phyloP scores from a whole-genome alignment of 2,113 vertebrate species.

The Rhinogobius similis region DNA sequence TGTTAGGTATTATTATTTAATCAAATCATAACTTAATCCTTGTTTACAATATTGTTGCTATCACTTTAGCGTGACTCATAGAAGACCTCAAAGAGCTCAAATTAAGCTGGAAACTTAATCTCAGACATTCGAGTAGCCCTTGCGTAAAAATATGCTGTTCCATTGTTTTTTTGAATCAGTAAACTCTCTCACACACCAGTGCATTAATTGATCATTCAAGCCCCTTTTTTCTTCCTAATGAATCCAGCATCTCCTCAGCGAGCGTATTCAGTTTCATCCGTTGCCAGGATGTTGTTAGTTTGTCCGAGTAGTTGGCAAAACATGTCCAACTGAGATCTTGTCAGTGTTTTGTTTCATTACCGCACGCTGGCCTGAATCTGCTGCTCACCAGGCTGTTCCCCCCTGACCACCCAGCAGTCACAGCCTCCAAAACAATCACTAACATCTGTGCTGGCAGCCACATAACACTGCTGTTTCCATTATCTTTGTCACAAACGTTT shows the following conservation, averaged over 20 bases:
- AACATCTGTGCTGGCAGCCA: conserved; percentile 59
- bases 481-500: conserved; percentile 54
- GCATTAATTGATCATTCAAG: neutral
- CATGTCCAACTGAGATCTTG: conserved; percentile 2
- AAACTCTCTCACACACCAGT: neutral
- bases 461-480: conserved; percentile 50
- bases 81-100: too few relatives aligned
- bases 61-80: too few relatives aligned
- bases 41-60: too few relatives aligned
- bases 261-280: conserved; percentile 33
- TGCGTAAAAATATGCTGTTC: too few relatives aligned
- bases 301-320: conserved; percentile 13
- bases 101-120: too few relatives aligned
- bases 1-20: too few relatives aligned
- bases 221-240: neutral
- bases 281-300: conserved; percentile 19
- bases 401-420: conserved; percentile 32
- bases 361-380: conserved; percentile 33
- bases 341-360: conserved; percentile 45
- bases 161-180: too few relatives aligned
- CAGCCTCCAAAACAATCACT: conserved; percentile 45
- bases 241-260: neutral
- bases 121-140: too few relatives aligned
- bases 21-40: too few relatives aligned
- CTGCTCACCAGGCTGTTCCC: conserved; percentile 43